Evolutionary conservation across 2,113 vertebrate species (phyloP).

Genomic region (Dromiciops gliroides): DNA sequence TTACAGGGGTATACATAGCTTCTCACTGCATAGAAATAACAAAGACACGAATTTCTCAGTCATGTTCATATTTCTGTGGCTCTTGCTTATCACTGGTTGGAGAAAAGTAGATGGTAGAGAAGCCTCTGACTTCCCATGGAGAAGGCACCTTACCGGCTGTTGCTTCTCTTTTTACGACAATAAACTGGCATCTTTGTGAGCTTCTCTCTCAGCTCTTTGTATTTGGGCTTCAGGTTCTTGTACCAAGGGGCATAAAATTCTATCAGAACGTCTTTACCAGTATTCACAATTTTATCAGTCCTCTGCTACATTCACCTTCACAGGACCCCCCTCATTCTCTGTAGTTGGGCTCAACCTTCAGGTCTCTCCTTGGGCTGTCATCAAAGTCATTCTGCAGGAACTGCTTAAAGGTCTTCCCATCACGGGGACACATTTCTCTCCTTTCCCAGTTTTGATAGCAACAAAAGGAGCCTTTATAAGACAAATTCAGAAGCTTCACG

Average conservation of each 20-base stretch:
- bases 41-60: constrained; percentile 96
- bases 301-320: constrained; percentile 97
- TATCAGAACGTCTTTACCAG: constrained; percentile 96
- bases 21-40: constrained; percentile 95
- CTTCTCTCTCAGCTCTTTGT: constrained; percentile 97
- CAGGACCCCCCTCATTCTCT: constrained; percentile 94
- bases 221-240: constrained; percentile 98
- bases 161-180: constrained; percentile 98
- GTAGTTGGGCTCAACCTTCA: constrained; percentile 96
- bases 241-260: constrained; percentile 99
- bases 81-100: constrained; percentile 93
- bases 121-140: constrained; percentile 96
- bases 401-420: constrained; percentile 94
- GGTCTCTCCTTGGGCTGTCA: constrained; percentile 91
- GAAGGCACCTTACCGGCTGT: constrained; percentile 98
- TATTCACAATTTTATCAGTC: constrained; percentile 96
- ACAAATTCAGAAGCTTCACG: constrained; percentile 94
- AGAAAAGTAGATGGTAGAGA: constrained; percentile 96
- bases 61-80: constrained; percentile 99
- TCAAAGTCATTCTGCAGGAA: constrained; percentile 96
- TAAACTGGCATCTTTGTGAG: constrained; percentile 89
- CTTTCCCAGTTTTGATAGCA: constrained; percentile 91
- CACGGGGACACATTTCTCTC: constrained; percentile 95
- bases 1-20: constrained; percentile 88
- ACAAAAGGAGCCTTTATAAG: constrained; percentile 93